Percentiles rank a stretch among this genome's conserved stretches.
These are phyloP conservation scores for Fulica atra DNA, from an alignment of 2,113 vertebrate species.

Conservation along the genomic window DNA sequence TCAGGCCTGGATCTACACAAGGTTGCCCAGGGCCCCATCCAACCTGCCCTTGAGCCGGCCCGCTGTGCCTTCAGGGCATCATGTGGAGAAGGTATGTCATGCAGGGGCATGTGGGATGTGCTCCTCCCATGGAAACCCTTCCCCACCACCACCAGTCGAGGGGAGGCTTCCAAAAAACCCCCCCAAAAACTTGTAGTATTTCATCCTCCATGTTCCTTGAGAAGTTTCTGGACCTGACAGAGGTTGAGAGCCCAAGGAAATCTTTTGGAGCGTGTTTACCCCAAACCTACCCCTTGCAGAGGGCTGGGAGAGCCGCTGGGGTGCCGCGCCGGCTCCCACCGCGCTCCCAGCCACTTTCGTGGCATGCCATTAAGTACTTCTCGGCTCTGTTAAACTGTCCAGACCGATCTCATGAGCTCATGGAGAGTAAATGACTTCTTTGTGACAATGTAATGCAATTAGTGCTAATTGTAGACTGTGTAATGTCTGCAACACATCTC, in stretches of 20 bases:
- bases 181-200: not conserved
- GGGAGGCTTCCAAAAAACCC: not conserved
- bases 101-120: not conserved
- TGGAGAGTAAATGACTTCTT: slow-evolving; percentile 61
- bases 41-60: too few relatives aligned
- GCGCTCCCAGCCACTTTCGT: not conserved
- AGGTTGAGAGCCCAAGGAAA: not conserved
- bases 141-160: not conserved
- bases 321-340: not conserved
- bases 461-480: slow-evolving; percentile 53
- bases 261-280: not conserved
- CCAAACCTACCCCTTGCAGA: not conserved
- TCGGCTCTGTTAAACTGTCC: slow-evolving; percentile 41
- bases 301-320: not conserved
- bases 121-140: not conserved
- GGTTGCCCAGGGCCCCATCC: too few relatives aligned
- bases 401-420: slow-evolving; percentile 48
- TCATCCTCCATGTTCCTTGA: not conserved
- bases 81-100: not conserved
- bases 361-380: not conserved
- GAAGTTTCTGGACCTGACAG: not conserved
- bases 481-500: slow-evolving; percentile 57
- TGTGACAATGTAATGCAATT: slow-evolving; percentile 70
- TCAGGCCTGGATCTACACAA: too few relatives aligned
- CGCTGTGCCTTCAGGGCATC: accelerated